phyloP scores from a whole-genome alignment of 2,888 invertebrate genomes.

The Ichneumoninae sp. region DNA sequence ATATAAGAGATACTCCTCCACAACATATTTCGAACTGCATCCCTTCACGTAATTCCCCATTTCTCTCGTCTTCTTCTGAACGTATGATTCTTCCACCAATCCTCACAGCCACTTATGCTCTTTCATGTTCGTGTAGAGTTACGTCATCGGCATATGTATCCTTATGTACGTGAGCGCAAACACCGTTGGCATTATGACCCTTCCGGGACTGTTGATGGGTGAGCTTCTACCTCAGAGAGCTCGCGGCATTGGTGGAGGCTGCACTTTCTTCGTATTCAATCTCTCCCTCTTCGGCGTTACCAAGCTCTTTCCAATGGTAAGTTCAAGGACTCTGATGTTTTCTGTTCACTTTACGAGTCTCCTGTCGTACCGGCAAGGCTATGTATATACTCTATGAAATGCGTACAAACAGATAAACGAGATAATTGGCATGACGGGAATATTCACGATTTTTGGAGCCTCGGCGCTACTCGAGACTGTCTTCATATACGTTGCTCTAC shows the following conservation, averaged over 20 bases:
- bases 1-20: constrained; percentile 2
- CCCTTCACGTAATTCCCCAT: not conserved
- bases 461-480: constrained; percentile 88
- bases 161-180: constrained; percentile 91
- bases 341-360: not conserved
- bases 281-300: constrained; percentile 89
- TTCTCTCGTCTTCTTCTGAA: constrained; percentile 22
- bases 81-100: constrained; percentile 15
- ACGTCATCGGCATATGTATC: constrained; percentile 85
- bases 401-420: constrained; percentile 72
- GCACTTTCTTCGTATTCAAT: constrained; percentile 90
- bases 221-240: constrained; percentile 91
- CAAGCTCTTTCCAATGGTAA: constrained; percentile 89
- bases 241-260: constrained; percentile 90
- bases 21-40: not conserved
- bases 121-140: constrained; percentile 71
- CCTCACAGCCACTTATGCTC: not conserved
- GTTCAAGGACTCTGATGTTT: constrained; percentile 9
- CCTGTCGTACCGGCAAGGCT: not conserved
- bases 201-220: constrained; percentile 91
- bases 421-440: constrained; percentile 88
- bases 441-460: constrained; percentile 90
- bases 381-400: constrained; percentile 1
- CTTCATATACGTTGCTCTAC: constrained; percentile 89
- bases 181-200: constrained; percentile 90